Evolutionary conservation across 2,888 invertebrate genomes (phyloP).

Genomic region (Epinotia brunnichana): DNA sequence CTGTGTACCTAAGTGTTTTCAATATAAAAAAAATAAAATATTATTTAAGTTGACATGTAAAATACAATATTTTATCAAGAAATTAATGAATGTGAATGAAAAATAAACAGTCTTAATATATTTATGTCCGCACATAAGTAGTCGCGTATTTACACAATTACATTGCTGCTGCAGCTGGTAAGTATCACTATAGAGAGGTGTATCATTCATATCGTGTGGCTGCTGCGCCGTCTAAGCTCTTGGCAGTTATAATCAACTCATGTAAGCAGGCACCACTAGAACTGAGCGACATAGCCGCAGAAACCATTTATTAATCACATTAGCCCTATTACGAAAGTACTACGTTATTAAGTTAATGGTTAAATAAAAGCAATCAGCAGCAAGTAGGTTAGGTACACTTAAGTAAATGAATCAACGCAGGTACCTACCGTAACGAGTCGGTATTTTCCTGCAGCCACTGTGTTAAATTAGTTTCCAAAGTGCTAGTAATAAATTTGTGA

Average conservation of each 20-base stretch:
- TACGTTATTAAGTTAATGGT: constrained; percentile 40
- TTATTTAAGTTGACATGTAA: too few species aligned
- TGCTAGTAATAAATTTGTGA: constrained; percentile 1
- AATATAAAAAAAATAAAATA: too few species aligned
- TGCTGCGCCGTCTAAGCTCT: too few species aligned
- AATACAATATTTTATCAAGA: too few species aligned
- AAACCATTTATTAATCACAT: constrained; percentile 34
- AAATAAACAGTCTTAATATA: too few species aligned
- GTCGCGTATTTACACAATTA: too few species aligned
- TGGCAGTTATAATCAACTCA: not conserved
- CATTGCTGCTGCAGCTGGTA: too few species aligned
- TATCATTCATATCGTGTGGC: too few species aligned
- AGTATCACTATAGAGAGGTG: too few species aligned
- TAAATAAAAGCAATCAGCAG: constrained; percentile 42
- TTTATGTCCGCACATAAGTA: too few species aligned
- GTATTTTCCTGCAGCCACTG: constrained; percentile 5
- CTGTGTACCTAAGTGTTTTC: too few species aligned
- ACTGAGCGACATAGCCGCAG: not conserved
- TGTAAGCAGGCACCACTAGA: not conserved
- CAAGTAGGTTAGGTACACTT: constrained; percentile 42
- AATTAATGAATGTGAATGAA: too few species aligned
- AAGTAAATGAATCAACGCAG: constrained; percentile 39
- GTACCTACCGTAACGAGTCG: constrained; percentile 19
- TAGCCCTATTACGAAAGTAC: constrained; percentile 33
- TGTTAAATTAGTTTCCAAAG: constrained; percentile 15